Conservation (phyloP, 1,140 invertebrate genomes). For the Pseudomyrmex sp. region DNA sequence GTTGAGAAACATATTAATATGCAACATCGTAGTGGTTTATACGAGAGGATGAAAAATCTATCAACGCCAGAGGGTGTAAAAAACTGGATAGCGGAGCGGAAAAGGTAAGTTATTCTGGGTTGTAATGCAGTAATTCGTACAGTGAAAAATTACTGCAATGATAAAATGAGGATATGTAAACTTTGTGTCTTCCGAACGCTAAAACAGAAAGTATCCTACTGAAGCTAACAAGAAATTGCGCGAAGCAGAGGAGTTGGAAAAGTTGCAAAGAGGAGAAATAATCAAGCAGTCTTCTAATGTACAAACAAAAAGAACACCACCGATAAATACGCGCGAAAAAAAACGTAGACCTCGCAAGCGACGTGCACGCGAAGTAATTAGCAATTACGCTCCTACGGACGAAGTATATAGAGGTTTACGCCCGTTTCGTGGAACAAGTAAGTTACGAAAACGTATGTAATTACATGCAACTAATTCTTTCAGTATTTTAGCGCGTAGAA, state of each 20-base stretch:
- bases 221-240: slow-evolving; percentile 89
- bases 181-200: not conserved
- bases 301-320: slow-evolving; percentile 52
- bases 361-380: slow-evolving; percentile 5
- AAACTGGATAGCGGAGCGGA: slow-evolving; percentile 93
- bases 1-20: slow-evolving; percentile 92
- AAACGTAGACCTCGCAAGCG: slow-evolving; percentile 66
- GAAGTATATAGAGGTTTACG: slow-evolving; percentile 75
- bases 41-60: slow-evolving; percentile 90
- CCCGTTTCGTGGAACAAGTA: slow-evolving; percentile 79
- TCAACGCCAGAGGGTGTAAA: slow-evolving; percentile 92
- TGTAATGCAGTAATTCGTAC: not conserved
- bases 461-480: not conserved
- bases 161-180: not conserved
- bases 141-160: not conserved
- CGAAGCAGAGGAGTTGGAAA: slow-evolving; percentile 88
- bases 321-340: slow-evolving; percentile 26
- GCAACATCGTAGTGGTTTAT: slow-evolving; percentile 93
- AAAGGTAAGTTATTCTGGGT: slow-evolving; percentile 84
- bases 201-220: slow-evolving; percentile 88
- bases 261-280: slow-evolving; percentile 89
- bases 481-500: not conserved
- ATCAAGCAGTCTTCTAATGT: slow-evolving; percentile 82
- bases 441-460: slow-evolving; percentile 37
- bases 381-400: not conserved